A percentile compares a stretch with the other conserved stretches of the same genome.
Evolutionary conservation across 2,797 vertebrate genomes (phyloP).

Genomic region (Cyprinodon diabolis): DNA sequence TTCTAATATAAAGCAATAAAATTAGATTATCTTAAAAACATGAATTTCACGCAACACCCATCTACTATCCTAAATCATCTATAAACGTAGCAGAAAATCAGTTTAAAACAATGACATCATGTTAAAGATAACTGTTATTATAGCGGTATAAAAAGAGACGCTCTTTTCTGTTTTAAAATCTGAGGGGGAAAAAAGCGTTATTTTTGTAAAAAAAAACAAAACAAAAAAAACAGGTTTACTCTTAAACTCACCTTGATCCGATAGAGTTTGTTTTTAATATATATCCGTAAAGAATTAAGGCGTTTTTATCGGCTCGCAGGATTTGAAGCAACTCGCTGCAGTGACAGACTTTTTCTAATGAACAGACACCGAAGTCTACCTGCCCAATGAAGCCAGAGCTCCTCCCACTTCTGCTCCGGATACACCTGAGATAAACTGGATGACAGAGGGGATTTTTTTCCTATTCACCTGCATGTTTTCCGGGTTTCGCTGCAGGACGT

Average conservation of each 20-base stretch:
- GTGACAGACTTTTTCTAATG: not conserved
- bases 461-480: not conserved
- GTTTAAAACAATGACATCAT: too few relatives aligned
- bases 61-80: not conserved
- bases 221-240: too few relatives aligned
- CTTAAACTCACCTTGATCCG: not conserved
- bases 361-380: not conserved
- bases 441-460: not conserved
- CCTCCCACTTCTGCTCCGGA: not conserved
- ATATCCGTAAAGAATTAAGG: not conserved
- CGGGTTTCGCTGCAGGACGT: not conserved
- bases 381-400: not conserved
- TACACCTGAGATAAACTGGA: not conserved
- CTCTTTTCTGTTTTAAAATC: not conserved
- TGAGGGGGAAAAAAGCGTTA: not conserved
- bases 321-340: not conserved
- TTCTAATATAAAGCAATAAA: not conserved
- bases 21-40: not conserved
- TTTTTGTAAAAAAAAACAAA: not conserved
- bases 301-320: not conserved
- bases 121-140: not conserved
- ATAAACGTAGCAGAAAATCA: not conserved
- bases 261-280: too few relatives aligned
- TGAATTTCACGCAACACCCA: not conserved
- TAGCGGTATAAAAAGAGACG: not conserved